These are phyloP conservation scores for Chrysogorgia sp. DNA, from an alignment of 92 coral and sea anemone genomes.

Conservation along the genomic window DNA sequence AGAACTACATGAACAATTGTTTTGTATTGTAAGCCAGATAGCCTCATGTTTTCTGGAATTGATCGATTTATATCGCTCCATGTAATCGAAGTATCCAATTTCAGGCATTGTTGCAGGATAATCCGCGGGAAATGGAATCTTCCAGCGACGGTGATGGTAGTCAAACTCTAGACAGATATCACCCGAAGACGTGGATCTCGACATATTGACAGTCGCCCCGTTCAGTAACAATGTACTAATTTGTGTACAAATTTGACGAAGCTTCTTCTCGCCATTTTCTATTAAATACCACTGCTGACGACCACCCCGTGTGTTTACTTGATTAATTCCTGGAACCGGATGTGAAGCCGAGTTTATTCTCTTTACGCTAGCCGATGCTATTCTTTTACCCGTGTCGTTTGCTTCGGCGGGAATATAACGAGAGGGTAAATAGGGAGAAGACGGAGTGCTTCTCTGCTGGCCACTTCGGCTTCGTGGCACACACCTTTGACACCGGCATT, in stretches of 20 bases:
- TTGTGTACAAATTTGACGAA: background rate
- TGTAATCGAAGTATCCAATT: background rate
- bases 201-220: background rate
- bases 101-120: background rate
- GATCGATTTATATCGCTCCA: background rate
- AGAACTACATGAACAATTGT: background rate
- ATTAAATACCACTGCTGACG: background rate
- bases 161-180: constrained; percentile 10
- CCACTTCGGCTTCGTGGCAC: background rate
- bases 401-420: background rate
- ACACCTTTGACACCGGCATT: background rate
- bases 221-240: background rate
- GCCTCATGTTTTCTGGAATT: background rate
- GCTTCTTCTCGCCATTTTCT: constrained; percentile 6
- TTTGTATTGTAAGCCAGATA: background rate
- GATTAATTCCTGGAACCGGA: background rate
- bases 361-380: background rate
- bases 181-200: background rate
- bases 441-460: background rate
- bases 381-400: background rate
- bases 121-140: constrained; percentile 3
- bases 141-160: constrained; percentile 7
- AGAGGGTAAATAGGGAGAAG: background rate
- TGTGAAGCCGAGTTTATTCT: background rate
- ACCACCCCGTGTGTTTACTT: background rate